A percentile compares a stretch with the other conserved stretches of the same genome.
phyloP scores from a whole-genome alignment of 92 coral and sea anemone species.

The Scolanthus callimorphus region DNA sequence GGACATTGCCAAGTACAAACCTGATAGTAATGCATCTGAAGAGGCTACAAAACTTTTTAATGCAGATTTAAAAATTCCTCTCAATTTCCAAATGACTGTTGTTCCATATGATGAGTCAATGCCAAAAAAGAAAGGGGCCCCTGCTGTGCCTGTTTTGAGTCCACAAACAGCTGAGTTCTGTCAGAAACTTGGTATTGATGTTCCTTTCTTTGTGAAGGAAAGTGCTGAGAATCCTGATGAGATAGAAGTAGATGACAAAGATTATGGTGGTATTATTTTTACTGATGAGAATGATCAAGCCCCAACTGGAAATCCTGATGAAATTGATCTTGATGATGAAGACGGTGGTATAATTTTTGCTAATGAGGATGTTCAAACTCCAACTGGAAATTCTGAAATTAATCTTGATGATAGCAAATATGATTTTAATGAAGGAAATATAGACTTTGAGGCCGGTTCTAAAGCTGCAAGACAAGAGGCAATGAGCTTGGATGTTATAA shows the following conservation, averaged over 20 bases:
- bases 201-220: slow-evolving; percentile 42
- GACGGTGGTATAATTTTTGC: too few species aligned
- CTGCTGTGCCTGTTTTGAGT: slow-evolving; percentile 29
- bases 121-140: slow-evolving; percentile 45
- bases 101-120: slow-evolving; percentile 57
- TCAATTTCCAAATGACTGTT: slow-evolving; percentile 66
- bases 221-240: slow-evolving; percentile 79
- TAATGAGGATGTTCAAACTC: neutral
- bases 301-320: slow-evolving; percentile 38
- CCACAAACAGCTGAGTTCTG: slow-evolving; percentile 88
- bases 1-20: slow-evolving; percentile 52
- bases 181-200: slow-evolving; percentile 67
- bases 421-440: slow-evolving; percentile 1
- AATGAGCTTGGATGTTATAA: slow-evolving; percentile 65
- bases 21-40: slow-evolving; percentile 43
- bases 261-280: slow-evolving; percentile 23
- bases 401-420: slow-evolving; percentile 63
- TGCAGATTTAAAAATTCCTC: slow-evolving; percentile 54
- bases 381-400: slow-evolving; percentile 81
- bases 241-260: slow-evolving; percentile 72
- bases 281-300: slow-evolving; percentile 3
- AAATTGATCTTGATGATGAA: slow-evolving; percentile 38
- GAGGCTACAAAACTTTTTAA: slow-evolving; percentile 51
- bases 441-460: too few species aligned
- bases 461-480: slow-evolving; percentile 74